Evolutionary conservation across 2,888 invertebrate genomes (phyloP).

Genomic region (Erebia palarica): DNA sequence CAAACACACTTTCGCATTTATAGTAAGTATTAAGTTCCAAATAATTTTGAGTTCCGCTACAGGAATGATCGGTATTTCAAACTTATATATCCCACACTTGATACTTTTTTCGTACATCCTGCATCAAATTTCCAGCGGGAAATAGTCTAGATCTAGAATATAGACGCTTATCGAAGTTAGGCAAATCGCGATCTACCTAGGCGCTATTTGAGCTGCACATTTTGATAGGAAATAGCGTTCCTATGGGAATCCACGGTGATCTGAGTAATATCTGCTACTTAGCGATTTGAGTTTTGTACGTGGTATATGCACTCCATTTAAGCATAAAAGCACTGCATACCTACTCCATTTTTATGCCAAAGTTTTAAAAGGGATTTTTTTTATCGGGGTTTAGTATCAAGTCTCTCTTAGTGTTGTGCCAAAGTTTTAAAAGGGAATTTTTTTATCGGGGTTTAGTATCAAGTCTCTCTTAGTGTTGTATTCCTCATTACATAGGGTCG

Average conservation of each 20-base stretch:
- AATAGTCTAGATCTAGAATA: conserved; percentile 57
- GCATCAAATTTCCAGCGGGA: conserved; percentile 28
- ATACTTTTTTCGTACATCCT: conserved; percentile 15
- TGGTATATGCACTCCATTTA: background rate
- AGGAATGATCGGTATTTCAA: background rate
- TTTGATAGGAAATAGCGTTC: conserved; percentile 31
- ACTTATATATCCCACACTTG: background rate
- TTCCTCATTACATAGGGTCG: too few relatives aligned
- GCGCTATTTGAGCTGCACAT: conserved; percentile 41
- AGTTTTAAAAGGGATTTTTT: too few relatives aligned
- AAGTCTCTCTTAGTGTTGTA: too few relatives aligned
- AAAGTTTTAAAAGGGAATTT: too few relatives aligned
- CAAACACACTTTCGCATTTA: too few relatives aligned
- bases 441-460: too few relatives aligned
- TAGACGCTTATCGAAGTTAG: conserved; percentile 57
- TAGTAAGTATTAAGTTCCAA: background rate
- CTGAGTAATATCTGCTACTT: conserved; percentile 13
- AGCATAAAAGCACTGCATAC: background rate
- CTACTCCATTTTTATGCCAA: too few relatives aligned
- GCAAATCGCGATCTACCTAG: conserved; percentile 22
- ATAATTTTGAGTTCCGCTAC: background rate
- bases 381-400: too few relatives aligned
- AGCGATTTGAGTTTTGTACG: background rate
- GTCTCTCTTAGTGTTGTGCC: too few relatives aligned
- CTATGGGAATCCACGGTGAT: conserved; percentile 10